These are phyloP conservation scores for Marmota monax DNA, from an alignment of 2,113 vertebrate species.

Conservation along the genomic window DNA sequence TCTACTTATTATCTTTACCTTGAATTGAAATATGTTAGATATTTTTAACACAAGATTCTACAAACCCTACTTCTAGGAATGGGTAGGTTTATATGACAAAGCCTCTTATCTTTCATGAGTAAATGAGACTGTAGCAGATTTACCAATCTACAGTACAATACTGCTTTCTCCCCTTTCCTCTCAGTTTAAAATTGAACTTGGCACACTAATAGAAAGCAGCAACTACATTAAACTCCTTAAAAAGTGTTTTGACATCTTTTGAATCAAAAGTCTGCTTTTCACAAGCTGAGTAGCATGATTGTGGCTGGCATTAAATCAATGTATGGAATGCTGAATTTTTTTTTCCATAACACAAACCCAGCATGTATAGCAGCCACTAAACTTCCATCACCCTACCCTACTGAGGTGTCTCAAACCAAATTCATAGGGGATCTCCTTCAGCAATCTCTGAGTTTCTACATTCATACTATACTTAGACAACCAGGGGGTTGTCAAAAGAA, in stretches of 20 bases:
- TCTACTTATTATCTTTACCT: neutral
- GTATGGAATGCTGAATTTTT: neutral
- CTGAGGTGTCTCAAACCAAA: neutral
- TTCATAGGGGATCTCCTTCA: neutral
- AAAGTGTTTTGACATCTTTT: constrained; percentile 59
- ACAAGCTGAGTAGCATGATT: neutral
- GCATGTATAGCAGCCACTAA: neutral
- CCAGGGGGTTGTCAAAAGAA: neutral
- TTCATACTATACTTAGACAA: neutral
- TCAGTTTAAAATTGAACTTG: constrained; percentile 62
- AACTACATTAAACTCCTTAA: constrained; percentile 55
- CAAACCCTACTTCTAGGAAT: neutral
- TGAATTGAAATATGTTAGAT: neutral
- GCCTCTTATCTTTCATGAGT: neutral
- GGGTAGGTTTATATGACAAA: neutral
- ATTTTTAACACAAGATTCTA: neutral
- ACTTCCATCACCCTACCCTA: neutral
- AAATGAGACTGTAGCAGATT: constrained; percentile 7
- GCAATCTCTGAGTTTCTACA: neutral
- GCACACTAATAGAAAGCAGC: constrained; percentile 56
- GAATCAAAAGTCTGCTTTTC: constrained; percentile 73
- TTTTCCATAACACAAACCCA: constrained; percentile 15
- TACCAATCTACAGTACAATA: constrained; percentile 18
- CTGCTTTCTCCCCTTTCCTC: constrained; percentile 23
- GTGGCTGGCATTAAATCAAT: constrained; percentile 4